These are phyloP conservation scores for Drosophila gunungcola DNA, from an alignment of 1,140 invertebrate genomes.

Conservation along the genomic window DNA sequence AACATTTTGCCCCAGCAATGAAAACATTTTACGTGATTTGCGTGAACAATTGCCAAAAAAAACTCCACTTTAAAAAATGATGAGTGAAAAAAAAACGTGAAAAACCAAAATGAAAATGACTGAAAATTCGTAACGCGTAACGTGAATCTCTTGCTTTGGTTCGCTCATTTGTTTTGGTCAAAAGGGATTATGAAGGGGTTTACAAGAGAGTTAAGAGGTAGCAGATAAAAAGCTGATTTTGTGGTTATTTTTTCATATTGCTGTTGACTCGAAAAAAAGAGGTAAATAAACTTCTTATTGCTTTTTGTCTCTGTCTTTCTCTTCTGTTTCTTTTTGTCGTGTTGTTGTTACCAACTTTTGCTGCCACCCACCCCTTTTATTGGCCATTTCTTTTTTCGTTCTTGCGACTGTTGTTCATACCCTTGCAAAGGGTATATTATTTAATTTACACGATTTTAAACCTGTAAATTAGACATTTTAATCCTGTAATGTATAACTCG, in stretches of 20 bases:
- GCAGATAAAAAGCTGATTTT: conserved; percentile 3
- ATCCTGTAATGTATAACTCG: no score
- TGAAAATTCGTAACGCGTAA: conserved; percentile 35
- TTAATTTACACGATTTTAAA: no score
- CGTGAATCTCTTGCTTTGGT: conserved; percentile 10
- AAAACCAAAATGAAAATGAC: conserved; percentile 4
- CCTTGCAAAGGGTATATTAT: background rate
- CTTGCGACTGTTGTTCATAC: conserved; percentile 19
- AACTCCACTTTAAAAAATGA: conserved; percentile 1
- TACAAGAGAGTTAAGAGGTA: background rate
- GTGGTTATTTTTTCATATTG: conserved; percentile 8
- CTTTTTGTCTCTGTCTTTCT: background rate
- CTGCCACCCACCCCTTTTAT: conserved; percentile 1
- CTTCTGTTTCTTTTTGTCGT: no score
- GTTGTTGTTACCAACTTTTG: background rate
- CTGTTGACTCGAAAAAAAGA: conserved; percentile 2
- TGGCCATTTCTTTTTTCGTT: conserved; percentile 12
- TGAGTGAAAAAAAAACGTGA: background rate
- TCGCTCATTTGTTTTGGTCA: conserved; percentile 4
- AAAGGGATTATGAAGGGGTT: background rate
- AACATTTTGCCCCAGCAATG: conserved; percentile 41
- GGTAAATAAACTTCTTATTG: conserved; percentile 49
- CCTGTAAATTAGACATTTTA: no score
- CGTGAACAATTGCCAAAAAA: conserved; percentile 47
- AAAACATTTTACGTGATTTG: conserved; percentile 69